Base-by-base conservation (phyloP, 2,888 invertebrate genomes). In the Unio delphinus region DNA sequence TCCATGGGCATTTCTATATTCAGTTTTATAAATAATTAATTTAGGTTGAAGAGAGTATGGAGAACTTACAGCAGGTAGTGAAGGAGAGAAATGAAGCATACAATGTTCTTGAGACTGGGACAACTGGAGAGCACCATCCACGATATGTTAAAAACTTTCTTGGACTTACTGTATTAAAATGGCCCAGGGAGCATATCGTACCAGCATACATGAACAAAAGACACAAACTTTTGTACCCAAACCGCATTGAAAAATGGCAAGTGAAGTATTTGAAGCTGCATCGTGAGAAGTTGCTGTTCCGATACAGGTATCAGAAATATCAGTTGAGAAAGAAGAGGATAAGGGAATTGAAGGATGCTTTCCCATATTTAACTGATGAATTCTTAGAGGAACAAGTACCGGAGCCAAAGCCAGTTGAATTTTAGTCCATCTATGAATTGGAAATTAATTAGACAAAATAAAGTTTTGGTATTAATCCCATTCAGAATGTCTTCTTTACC, bases 21-120 rank as follows among this genome's bases (percentile, higher is more conserved):
- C 15, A 3, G 11, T 55, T 65, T 68, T 74, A n/a, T 76, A 15
- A 45, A 45, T 45, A 15, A 45, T 45, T 45, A 15, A 45, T 45
- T 45, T 45, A 93, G 93, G 93, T 98, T 0, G 93, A 95, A 87
- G 95, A 95, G 81, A 97, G 98, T 26, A 99, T 99, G 99, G 92
- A 93, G 75, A 97, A 98, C 89, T 91, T 99, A 70, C 96, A 99
- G 90, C 91, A 92, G 26, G 96, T 99, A 0, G 94, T 99, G 0
- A 92, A 95, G 68, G 99, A 99, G 91, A 92, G 99, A 76, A 97
- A 99, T 89, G 91, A 92, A 79, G 99, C 99, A 0, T 97, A 95
- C 90, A 94, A 95, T 89, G 88, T 94, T 79, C 91, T 99, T 67
- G 99, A 99, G 92, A 83, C 80, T 2, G 89, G 89, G 6, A 76